Evolutionary conservation across 2,797 vertebrate genomes (phyloP).

Genomic region (Microchirus variegatus): DNA sequence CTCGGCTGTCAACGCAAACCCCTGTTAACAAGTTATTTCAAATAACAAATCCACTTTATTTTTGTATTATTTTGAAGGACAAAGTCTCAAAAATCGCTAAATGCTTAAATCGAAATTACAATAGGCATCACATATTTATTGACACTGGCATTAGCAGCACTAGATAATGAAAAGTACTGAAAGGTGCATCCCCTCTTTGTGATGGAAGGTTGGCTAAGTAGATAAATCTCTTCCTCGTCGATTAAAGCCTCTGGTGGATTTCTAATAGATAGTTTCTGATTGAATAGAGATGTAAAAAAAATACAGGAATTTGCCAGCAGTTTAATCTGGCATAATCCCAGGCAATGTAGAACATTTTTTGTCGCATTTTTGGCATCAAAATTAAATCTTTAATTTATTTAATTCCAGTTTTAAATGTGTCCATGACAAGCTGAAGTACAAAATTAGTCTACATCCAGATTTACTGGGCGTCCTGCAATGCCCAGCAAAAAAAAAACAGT

Average conservation of each 20-base stretch:
- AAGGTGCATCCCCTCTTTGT: not conserved
- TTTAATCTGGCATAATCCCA: not conserved
- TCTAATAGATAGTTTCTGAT: slow-evolving; percentile 10
- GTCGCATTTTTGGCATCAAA: not conserved
- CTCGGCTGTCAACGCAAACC: no score
- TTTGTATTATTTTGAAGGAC: no score
- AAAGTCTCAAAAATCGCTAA: not conserved
- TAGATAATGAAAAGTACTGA: slow-evolving; percentile 3
- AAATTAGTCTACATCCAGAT: slow-evolving; percentile 18
- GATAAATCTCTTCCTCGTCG: not conserved
- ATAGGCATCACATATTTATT: not conserved
- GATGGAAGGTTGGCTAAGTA: slow-evolving; percentile 17
- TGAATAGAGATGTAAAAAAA: not conserved
- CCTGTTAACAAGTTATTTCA: no score
- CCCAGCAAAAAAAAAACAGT: slow-evolving; percentile 12
- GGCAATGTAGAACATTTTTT: not conserved
- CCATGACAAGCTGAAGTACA: slow-evolving; percentile 17
- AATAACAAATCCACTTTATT: no score
- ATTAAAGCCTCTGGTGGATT: slow-evolving; percentile 5
- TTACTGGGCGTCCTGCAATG: slow-evolving; percentile 24
- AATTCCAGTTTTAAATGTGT: slow-evolving; percentile 1
- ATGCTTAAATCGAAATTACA: slow-evolving; percentile 11
- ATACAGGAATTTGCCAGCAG: not conserved
- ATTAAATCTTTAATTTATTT: not conserved
- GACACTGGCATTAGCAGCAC: not conserved